Evolutionary conservation across 2,113 vertebrate species (phyloP).

Genomic region (Falcunculus frontatus): DNA sequence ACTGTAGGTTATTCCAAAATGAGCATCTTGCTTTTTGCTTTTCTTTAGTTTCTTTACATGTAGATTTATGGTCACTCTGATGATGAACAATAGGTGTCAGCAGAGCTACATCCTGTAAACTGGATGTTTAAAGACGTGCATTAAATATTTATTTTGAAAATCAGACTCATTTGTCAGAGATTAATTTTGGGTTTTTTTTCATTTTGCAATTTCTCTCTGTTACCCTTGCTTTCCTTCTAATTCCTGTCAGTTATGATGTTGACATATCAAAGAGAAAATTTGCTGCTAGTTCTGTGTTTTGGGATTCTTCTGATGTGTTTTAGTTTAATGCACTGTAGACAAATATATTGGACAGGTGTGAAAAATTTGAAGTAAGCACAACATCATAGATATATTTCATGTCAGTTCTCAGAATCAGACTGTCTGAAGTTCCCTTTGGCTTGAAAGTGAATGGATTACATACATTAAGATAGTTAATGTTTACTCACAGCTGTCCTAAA

Average conservation of each 20-base stretch:
- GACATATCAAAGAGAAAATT: not conserved
- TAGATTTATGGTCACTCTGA: not conserved
- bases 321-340: not conserved
- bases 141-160: not conserved
- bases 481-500: not conserved
- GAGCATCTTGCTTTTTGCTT: not conserved
- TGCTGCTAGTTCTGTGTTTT: not conserved
- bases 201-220: not conserved
- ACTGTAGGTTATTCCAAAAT: not conserved
- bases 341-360: not conserved
- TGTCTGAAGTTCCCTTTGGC: not conserved
- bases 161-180: not conserved
- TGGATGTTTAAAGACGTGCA: not conserved
- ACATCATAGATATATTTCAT: not conserved
- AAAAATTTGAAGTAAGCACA: not conserved
- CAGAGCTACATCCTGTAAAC: slow-evolving; percentile 40
- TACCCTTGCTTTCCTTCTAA: not conserved
- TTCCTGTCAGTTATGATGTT: not conserved
- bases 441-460: not conserved
- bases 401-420: not conserved
- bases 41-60: not conserved
- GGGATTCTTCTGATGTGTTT: not conserved
- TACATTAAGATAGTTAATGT: not conserved
- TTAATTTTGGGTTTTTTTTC: not conserved
- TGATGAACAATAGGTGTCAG: slow-evolving; percentile 43